Percentiles rank a stretch among this genome's conserved stretches.
These are phyloP conservation scores for Antennarius maculatus DNA, from an alignment of 2,797 vertebrate genomes.

Conservation along the genomic window DNA sequence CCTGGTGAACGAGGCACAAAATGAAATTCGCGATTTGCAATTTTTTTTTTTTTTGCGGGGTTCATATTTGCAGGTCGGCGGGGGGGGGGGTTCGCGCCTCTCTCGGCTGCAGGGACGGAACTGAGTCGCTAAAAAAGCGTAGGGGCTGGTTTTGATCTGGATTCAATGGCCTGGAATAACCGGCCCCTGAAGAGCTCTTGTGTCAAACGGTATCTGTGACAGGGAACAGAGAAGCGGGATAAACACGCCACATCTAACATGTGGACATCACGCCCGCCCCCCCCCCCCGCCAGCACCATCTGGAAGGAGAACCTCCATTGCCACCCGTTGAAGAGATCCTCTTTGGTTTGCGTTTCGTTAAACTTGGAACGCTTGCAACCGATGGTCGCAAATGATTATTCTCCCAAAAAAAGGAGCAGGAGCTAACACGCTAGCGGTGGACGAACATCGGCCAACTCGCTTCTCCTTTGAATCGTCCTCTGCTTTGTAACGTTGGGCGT, in stretches of 20 bases:
- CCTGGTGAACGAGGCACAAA: slow-evolving; percentile 34
- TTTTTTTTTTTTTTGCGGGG: too few species aligned
- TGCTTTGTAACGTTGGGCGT: slow-evolving; percentile 67
- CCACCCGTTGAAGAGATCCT: slow-evolving; percentile 21
- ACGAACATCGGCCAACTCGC: slow-evolving; percentile 51
- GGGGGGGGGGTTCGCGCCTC: slow-evolving; percentile 13
- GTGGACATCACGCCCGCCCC: slow-evolving; percentile 63
- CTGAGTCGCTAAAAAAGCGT: slow-evolving; percentile 39
- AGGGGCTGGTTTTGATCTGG: slow-evolving; percentile 74
- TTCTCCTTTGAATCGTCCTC: slow-evolving; percentile 67
- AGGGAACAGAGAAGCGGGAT: slow-evolving; percentile 71
- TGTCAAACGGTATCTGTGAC: slow-evolving; percentile 79
- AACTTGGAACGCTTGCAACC: slow-evolving; percentile 21
- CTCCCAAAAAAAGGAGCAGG: background rate
- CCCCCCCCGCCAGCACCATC: slow-evolving; percentile 49
- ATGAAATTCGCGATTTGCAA: background rate
- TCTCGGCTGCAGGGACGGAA: slow-evolving; percentile 42
- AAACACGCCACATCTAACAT: slow-evolving; percentile 74
- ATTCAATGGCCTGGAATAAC: slow-evolving; percentile 80
- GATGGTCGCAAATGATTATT: background rate
- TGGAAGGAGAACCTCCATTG: slow-evolving; percentile 58
- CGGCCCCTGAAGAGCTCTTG: slow-evolving; percentile 77
- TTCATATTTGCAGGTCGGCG: slow-evolving; percentile 43
- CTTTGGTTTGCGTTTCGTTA: slow-evolving; percentile 43
- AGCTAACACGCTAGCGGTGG: background rate